Percentiles rank a stretch among this genome's conserved stretches.
phyloP scores from a whole-genome alignment of 2,797 vertebrate species.

The Gobionotothen gibberifrons region DNA sequence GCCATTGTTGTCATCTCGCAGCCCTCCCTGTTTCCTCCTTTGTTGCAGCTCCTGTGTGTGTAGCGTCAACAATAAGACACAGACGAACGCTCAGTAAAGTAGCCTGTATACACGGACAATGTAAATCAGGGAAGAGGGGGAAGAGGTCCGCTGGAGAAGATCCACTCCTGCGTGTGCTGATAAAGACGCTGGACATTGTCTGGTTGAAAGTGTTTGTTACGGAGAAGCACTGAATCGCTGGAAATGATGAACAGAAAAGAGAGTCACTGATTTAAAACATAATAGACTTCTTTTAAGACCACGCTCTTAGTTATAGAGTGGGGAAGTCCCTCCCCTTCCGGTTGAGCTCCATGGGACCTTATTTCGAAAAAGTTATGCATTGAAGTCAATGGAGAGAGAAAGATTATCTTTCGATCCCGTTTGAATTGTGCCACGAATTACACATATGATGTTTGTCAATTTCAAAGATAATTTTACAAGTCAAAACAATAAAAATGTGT shows the following conservation, averaged over 20 bases:
- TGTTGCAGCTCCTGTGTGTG: constrained; percentile 48
- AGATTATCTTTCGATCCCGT: too few relatives aligned
- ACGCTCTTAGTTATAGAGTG: neutral
- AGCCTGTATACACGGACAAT: constrained; percentile 19
- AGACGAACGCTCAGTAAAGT: constrained; percentile 48
- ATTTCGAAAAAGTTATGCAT: too few relatives aligned
- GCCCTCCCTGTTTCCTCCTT: constrained; percentile 25
- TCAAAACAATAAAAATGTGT: too few relatives aligned
- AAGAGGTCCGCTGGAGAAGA: neutral
- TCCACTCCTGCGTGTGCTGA: constrained; percentile 19
- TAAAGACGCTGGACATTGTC: constrained; percentile 12
- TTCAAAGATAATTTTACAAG: too few relatives aligned
- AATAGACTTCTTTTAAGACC: neutral
- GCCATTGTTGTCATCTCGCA: constrained; percentile 41
- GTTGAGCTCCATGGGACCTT: too few relatives aligned
- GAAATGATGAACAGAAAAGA: neutral
- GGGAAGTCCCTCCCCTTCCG: too few relatives aligned
- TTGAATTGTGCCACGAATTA: too few relatives aligned
- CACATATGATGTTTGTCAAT: too few relatives aligned
- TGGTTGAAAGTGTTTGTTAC: constrained; percentile 2
- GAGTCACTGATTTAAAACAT: constrained; percentile 1
- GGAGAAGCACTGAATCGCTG: neutral
- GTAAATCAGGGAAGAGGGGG: constrained; percentile 43
- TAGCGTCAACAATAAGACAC: constrained; percentile 45
- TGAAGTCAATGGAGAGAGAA: too few relatives aligned